Evolutionary conservation across 1,140 invertebrate genomes (phyloP), one percentile per base, ranked within the genome.

Genomic region (Cyrtorhinus lividipennis): DNA sequence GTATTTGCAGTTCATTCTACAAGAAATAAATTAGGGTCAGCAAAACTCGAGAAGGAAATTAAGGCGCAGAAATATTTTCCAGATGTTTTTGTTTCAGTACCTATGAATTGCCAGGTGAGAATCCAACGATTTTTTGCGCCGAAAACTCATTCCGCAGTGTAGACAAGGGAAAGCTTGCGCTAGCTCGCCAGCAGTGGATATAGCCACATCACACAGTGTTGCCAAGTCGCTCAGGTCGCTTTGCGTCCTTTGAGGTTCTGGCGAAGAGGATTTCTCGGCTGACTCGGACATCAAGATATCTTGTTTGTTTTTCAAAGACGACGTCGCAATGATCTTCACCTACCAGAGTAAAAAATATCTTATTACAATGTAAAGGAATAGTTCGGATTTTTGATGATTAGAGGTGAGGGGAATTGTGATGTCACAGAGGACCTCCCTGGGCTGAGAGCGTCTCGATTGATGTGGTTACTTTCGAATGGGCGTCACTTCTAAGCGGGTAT

Each of bases 161-260:
- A 64, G 45, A 56, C 66, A 67, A 15, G 64, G 59, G 44, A 62
- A 67, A n/a, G 46, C 38, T 18, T 63, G 62, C 12, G 64, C 59
- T n/a, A 66, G 25, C 27, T 68, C 58, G 24, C 61, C 62, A 15
- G 67, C 65, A 53, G 67, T 66, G 3, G 65, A 66, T 23, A 65
- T 66, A 1, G 67, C 67, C 2, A 68, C 67, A 66, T 68, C 65
- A 48, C 67, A 68, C 23, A 68, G 62, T 22, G 67, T 66, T 0
- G 65, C 63, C 27, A 68, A 66, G 57, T 66, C 65, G 56, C 65
- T 68, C n/a, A 68, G 56, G 56, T 65, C 64, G 24, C 64, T 48
- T 24, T 57, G 48, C 44, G 58, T 60, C 27, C 24, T 38, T 61
- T 64, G 62, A 24, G 66, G 26, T 56, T 63, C 57, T 3, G 64